Evolutionary conservation across 2,888 invertebrate genomes (phyloP).

Genomic region (Scaptomyza polygonia): DNA sequence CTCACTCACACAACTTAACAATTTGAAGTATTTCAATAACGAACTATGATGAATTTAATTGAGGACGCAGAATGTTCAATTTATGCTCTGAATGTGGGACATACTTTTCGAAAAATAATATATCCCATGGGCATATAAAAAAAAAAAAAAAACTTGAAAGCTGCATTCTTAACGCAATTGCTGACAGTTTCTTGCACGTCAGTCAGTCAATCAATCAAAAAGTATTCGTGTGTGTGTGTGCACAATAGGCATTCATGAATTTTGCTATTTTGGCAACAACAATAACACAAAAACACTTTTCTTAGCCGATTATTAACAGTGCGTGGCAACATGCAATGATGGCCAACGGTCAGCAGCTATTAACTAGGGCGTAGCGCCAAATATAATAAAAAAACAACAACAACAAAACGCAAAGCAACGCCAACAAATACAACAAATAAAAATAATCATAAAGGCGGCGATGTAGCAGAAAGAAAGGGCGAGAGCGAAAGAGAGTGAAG

Average conservation of each 20-base stretch:
- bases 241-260: background rate
- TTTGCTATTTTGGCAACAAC: constrained; percentile 32
- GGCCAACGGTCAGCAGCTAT: constrained; percentile 44
- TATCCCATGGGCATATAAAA: constrained; percentile 6
- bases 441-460: constrained; percentile 2
- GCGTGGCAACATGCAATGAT: constrained; percentile 52
- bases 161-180: constrained; percentile 21
- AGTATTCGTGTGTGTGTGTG: background rate
- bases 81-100: background rate
- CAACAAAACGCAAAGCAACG: constrained; percentile 8
- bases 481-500: constrained; percentile 48
- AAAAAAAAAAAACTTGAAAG: constrained; percentile 29
- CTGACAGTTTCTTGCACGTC: constrained; percentile 24
- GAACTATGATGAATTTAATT: background rate
- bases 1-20: background rate
- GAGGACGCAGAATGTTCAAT: background rate
- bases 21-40: background rate
- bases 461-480: constrained; percentile 38
- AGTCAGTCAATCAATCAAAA: constrained; percentile 29
- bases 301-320: constrained; percentile 31
- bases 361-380: constrained; percentile 63
- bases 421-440: constrained; percentile 11
- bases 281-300: constrained; percentile 31
- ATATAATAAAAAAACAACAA: constrained; percentile 1
- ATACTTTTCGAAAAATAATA: background rate